Conservation (phyloP, 2,797 vertebrate genomes). For the Jordanella pulchra region DNA sequence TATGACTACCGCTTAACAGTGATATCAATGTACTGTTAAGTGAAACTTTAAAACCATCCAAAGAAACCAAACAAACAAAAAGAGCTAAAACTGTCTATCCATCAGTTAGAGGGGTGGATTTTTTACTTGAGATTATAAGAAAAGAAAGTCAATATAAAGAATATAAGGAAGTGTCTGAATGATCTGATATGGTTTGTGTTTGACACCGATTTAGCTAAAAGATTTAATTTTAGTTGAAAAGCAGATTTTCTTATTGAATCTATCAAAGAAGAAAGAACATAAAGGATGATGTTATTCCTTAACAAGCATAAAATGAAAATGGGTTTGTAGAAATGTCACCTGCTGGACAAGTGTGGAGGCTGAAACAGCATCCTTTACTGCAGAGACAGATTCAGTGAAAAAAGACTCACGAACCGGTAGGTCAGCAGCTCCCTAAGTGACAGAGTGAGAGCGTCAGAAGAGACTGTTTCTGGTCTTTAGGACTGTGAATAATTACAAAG, state of each 20-base stretch:
- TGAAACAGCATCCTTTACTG: constrained; percentile 46
- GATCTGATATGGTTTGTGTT: not conserved
- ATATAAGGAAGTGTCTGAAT: not conserved
- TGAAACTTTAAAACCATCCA: too few relatives aligned
- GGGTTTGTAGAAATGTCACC: constrained; percentile 42
- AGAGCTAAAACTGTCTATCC: too few relatives aligned
- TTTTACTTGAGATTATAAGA: too few relatives aligned
- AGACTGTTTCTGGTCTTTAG: not conserved
- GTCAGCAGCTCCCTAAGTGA: constrained; percentile 33
- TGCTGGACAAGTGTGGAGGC: constrained; percentile 37
- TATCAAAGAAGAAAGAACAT: not conserved
- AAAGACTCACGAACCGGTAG: constrained; percentile 59
- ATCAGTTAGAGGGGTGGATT: too few relatives aligned
- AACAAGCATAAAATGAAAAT: not conserved
- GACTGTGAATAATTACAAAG: not conserved
- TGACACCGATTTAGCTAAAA: not conserved
- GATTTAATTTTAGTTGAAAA: too few relatives aligned
- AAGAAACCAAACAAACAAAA: too few relatives aligned
- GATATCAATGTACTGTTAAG: too few relatives aligned
- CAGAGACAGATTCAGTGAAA: constrained; percentile 54
- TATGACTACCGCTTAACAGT: too few relatives aligned
- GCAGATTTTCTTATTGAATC: too few relatives aligned
- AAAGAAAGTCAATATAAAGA: not conserved
- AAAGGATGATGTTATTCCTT: not conserved
- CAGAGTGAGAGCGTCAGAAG: not conserved